Conservation (phyloP, 2,888 invertebrate genomes). For the Bombylius major region DNA sequence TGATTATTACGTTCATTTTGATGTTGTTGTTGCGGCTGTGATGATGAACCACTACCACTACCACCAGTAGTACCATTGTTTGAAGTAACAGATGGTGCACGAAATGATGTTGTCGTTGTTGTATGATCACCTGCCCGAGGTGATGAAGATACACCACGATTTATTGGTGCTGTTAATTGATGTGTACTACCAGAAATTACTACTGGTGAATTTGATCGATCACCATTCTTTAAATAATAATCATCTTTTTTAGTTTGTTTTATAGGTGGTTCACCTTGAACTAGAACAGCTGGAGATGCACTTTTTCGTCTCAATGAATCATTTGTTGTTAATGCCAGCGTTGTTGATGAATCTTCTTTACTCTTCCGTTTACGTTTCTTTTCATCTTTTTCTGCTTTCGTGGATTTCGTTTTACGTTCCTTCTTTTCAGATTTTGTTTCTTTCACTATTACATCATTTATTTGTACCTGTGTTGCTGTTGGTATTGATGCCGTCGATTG, state of each 20-base stretch:
- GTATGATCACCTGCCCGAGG: slow-evolving; percentile 10
- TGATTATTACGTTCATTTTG: slow-evolving; percentile 17
- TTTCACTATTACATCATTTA: slow-evolving; percentile 16
- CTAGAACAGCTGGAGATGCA: slow-evolving; percentile 22
- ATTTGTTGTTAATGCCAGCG: not conserved
- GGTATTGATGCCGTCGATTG: slow-evolving; percentile 8
- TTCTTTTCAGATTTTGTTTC: slow-evolving; percentile 41
- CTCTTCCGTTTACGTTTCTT: slow-evolving; percentile 53
- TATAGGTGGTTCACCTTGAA: slow-evolving; percentile 37
- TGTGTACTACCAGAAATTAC: not conserved
- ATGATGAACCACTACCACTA: not conserved
- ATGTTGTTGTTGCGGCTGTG: not conserved
- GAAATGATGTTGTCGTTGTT: slow-evolving; percentile 1
- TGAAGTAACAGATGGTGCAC: slow-evolving; percentile 11
- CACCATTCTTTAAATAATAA: slow-evolving; percentile 15
- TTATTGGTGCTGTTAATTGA: slow-evolving; percentile 18
- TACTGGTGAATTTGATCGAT: not conserved
- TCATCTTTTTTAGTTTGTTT: slow-evolving; percentile 29
- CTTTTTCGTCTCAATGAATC: slow-evolving; percentile 19
- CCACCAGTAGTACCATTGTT: slow-evolving; percentile 6
- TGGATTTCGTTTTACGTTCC: slow-evolving; percentile 40
- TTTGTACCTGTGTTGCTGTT: not conserved
- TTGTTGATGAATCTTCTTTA: slow-evolving; percentile 41
- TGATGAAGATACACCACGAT: slow-evolving; percentile 15
- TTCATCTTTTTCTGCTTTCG: slow-evolving; percentile 44